These are phyloP conservation scores for Spilarctia lutea DNA, from an alignment of 2,888 invertebrate genomes.

Conservation along the genomic window DNA sequence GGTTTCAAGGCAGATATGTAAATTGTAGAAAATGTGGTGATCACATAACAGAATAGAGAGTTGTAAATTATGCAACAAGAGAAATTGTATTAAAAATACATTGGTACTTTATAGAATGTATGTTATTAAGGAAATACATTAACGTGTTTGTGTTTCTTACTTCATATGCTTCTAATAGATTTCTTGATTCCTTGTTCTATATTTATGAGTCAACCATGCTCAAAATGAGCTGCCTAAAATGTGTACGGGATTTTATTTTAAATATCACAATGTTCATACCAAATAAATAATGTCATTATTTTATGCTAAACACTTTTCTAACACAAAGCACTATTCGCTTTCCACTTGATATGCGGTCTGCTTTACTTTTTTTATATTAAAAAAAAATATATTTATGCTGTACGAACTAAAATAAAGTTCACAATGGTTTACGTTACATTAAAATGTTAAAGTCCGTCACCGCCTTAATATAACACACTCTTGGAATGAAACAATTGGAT, in stretches of 20 bases:
- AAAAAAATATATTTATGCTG: too few species aligned
- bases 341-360: too few species aligned
- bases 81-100: not conserved
- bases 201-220: not conserved
- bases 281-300: not conserved
- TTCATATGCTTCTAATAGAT: not conserved
- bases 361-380: too few species aligned
- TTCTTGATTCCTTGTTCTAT: not conserved
- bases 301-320: too few species aligned
- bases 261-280: not conserved
- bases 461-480: not conserved
- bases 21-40: not conserved
- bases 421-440: not conserved
- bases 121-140: not conserved
- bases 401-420: not conserved
- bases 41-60: not conserved
- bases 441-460: not conserved
- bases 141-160: not conserved
- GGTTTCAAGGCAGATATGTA: not conserved
- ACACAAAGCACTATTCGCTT: too few species aligned
- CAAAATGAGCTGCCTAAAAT: not conserved
- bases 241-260: not conserved
- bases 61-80: not conserved
- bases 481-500: not conserved
- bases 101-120: not conserved